Evolutionary conservation across 2,113 vertebrate species (phyloP), one percentile per base, ranked within the genome.

Genomic region (Bufo gargarizans): DNA sequence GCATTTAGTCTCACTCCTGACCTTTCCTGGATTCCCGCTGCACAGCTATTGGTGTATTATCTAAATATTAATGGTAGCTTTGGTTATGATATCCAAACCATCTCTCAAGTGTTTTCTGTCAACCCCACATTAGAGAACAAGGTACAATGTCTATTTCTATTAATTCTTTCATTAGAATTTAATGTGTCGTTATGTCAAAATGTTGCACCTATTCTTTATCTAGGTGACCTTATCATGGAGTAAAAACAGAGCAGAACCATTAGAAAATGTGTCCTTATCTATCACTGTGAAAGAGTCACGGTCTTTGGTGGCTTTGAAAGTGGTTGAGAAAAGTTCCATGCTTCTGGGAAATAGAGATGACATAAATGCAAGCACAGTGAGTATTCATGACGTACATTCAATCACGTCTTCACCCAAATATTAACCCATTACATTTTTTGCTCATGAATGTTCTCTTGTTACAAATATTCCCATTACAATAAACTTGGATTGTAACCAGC

Each of bases 191-290:
- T 45, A 19, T 17, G 2, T 82, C 10, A 3, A 19, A 53, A 16
- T 82, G 0, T 45, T 63, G 8, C 63, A 19, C 19, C 63, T 17
- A 43, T 82, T 61, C 1, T 82, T 45, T 11, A 47, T 84, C 0
- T 90, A 96, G 95, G 94, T 96, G 17, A 92, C 92, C 61, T 88
- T 96, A 84, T 92, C 63, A 50, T 96, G 94, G 94, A 93, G 90
- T 83, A 43, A 88, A 14, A 2, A 77, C 0, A 55, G 1, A 43
- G 89, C 33, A 8, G 80, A 33, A 4, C 95, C 95, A 0, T 92
- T 49, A 0, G 92, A 92, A 0, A 19, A 86, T 2, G 91, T 94
- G 10, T 90, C 90, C 6, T 92, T 96, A 22, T 90, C 5, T 19
- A 89, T 95, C 9, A 77, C 50, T 0, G 92, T 92, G 22, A 76